Evolutionary conservation across 2,888 invertebrate genomes (phyloP).

Genomic region (Drosophila borborema): DNA sequence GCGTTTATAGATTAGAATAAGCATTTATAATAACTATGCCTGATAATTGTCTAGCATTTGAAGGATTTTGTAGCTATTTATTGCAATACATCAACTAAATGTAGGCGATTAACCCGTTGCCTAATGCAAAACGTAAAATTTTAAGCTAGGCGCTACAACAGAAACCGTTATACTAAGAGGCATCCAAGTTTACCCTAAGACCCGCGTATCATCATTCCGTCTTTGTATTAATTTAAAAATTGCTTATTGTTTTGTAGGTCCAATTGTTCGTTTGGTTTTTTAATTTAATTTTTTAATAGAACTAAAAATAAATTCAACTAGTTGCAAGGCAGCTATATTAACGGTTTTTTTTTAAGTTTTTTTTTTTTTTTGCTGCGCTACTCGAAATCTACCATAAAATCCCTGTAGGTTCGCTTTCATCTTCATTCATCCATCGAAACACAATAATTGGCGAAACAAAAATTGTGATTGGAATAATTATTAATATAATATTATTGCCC

Average conservation of each 20-base stretch:
- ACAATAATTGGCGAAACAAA: conserved; percentile 24
- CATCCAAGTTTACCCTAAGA: conserved; percentile 64
- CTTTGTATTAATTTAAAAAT: conserved; percentile 57
- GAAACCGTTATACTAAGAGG: conserved; percentile 79
- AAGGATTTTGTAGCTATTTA: conserved; percentile 58
- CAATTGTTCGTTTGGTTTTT: conserved; percentile 6
- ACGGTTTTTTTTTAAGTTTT: conserved; percentile 49
- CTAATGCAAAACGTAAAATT: conserved; percentile 50
- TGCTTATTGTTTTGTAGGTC: conserved; percentile 62
- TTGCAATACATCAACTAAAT: conserved; percentile 40
- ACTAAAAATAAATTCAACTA: conserved; percentile 66
- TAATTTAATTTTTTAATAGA: not conserved
- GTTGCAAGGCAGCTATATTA: conserved; percentile 48
- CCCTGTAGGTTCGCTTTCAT: conserved; percentile 80
- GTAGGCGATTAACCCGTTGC: conserved; percentile 31
- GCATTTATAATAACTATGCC: conserved; percentile 48
- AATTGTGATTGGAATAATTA: conserved; percentile 5
- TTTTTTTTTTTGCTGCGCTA: conserved; percentile 30
- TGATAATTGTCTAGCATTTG: conserved; percentile 61
- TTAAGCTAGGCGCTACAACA: conserved; percentile 69
- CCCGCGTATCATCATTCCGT: conserved; percentile 58
- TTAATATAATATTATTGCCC: conserved; percentile 26
- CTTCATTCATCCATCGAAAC: conserved; percentile 19
- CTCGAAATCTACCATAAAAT: conserved; percentile 82
- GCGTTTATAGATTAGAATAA: conserved; percentile 13